phyloP scores from a whole-genome alignment of 2,888 invertebrate genomes.

The Volucella zonaria region DNA sequence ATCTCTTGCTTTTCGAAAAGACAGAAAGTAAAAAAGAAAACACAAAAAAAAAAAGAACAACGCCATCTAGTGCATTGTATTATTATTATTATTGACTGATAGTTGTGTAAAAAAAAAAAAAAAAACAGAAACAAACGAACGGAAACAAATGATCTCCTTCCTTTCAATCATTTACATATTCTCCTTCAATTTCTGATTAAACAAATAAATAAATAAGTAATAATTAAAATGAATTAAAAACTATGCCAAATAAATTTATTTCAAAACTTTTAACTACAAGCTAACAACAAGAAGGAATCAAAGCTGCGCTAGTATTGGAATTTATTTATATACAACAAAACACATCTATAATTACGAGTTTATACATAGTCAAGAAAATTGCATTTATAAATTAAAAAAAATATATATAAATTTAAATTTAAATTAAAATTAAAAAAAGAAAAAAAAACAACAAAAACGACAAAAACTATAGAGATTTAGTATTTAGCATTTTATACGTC shows the following conservation, averaged over 20 bases:
- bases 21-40: neutral
- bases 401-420: constrained; percentile 49
- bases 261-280: constrained; percentile 39
- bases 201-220: too few relatives aligned
- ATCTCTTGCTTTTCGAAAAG: neutral
- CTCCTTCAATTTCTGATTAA: constrained; percentile 16
- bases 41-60: neutral
- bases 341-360: constrained; percentile 32
- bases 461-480: constrained; percentile 32
- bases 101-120: constrained; percentile 63
- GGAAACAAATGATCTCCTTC: constrained; percentile 68
- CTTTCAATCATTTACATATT: constrained; percentile 59
- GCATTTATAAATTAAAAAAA: constrained; percentile 69
- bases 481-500: constrained; percentile 71
- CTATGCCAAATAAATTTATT: constrained; percentile 69
- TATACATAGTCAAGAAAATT: constrained; percentile 71
- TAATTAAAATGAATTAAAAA: neutral
- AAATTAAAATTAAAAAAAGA: constrained; percentile 8
- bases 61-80: constrained; percentile 64
- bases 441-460: constrained; percentile 14
- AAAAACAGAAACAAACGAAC: constrained; percentile 25
- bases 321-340: constrained; percentile 71
- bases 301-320: constrained; percentile 62
- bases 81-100: constrained; percentile 62
- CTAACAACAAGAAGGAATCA: constrained; percentile 75